Conservation (phyloP, 2,797 vertebrate species). For the Chrysocyon brachyurus region DNA sequence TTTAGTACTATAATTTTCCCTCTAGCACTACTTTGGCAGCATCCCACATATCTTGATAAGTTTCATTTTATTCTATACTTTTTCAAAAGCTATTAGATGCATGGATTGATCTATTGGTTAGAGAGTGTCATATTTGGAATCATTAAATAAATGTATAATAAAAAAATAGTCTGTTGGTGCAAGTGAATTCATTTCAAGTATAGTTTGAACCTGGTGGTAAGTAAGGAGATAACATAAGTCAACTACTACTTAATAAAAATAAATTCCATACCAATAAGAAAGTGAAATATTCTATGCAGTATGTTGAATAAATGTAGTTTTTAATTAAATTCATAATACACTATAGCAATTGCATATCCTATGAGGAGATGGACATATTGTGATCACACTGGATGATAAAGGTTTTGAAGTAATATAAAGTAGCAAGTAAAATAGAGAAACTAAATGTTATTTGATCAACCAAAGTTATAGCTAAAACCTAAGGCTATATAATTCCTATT, state of each 20-base stretch:
- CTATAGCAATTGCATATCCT: too few relatives aligned
- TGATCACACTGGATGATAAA: background rate
- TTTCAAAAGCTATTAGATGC: background rate
- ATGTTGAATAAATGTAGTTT: background rate
- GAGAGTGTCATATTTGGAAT: background rate
- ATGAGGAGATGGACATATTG: background rate
- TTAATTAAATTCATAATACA: background rate
- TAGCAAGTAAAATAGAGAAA: conserved; percentile 10
- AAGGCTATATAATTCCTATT: background rate
- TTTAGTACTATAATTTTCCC: background rate
- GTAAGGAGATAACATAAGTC: background rate
- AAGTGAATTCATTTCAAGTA: background rate
- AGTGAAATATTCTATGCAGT: background rate
- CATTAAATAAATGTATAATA: background rate
- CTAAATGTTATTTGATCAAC: background rate
- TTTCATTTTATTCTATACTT: background rate
- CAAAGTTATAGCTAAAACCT: background rate
- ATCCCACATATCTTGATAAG: too few relatives aligned
- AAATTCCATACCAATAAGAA: background rate
- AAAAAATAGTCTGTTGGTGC: background rate
- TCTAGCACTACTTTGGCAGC: background rate
- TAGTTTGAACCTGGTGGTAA: background rate
- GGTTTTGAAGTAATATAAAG: background rate
- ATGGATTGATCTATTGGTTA: background rate
- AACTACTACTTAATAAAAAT: background rate